Percentiles rank a stretch among this genome's conserved stretches.
Conservation (phyloP, 2,113 vertebrate species). For the Stegostoma tigrinum region DNA sequence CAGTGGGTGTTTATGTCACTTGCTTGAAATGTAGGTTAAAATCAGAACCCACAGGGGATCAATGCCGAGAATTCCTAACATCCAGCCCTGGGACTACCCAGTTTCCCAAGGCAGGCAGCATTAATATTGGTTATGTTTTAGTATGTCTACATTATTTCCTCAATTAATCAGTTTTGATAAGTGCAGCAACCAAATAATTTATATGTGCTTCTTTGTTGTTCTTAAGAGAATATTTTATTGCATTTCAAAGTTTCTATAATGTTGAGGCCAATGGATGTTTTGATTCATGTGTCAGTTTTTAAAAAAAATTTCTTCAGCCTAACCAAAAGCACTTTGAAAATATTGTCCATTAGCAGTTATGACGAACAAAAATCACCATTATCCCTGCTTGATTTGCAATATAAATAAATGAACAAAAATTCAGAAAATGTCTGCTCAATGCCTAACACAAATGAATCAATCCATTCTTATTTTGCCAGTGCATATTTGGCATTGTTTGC, state of each 20-base stretch:
- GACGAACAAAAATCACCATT: background rate
- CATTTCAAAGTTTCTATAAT: slow-evolving; percentile 57
- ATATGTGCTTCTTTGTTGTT: slow-evolving; percentile 38
- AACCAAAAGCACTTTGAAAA: background rate
- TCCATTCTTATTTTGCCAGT: slow-evolving; percentile 50
- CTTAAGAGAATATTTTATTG: slow-evolving; percentile 54
- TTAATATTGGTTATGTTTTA: background rate
- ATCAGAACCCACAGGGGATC: background rate
- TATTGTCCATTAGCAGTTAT: background rate
- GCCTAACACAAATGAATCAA: background rate
- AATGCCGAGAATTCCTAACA: background rate
- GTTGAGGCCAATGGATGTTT: slow-evolving; percentile 13
- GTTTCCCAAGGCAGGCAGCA: background rate
- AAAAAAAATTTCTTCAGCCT: background rate
- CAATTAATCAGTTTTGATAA: background rate
- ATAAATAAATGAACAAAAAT: slow-evolving; percentile 24
- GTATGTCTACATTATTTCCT: background rate
- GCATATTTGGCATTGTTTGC: slow-evolving; percentile 66
- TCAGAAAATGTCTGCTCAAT: background rate
- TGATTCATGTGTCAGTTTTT: background rate
- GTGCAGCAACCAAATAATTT: background rate
- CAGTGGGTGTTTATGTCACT: background rate
- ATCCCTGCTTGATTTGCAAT: background rate
- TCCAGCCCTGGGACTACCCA: background rate
- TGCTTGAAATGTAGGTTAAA: background rate